phyloP scores from a whole-genome alignment of 2,113 vertebrate genomes.

The Antennarius striatus region DNA sequence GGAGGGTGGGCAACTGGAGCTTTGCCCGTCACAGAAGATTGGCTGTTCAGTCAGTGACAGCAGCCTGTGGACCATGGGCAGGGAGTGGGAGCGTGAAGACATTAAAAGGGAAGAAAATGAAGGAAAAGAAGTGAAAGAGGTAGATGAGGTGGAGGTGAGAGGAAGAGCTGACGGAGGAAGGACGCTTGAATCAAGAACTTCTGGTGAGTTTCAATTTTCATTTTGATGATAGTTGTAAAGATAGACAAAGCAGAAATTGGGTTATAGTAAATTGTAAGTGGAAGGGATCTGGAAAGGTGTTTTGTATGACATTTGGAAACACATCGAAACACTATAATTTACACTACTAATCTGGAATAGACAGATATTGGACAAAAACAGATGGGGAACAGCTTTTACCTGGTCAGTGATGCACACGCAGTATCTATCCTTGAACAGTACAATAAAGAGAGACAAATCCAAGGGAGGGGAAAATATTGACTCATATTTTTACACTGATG shows the following conservation, averaged over 20 bases:
- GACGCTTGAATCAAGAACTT: constrained; percentile 71
- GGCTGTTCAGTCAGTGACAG: constrained; percentile 68
- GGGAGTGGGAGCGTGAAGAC: constrained; percentile 59
- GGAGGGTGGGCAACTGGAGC: constrained; percentile 64
- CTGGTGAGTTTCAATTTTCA: constrained; percentile 68
- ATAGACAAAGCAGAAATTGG: neutral
- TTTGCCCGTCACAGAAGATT: constrained; percentile 64
- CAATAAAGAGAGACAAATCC: constrained; percentile 13
- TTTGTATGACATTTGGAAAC: neutral
- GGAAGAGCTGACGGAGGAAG: constrained; percentile 80
- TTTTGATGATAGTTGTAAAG: neutral
- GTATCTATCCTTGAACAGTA: constrained; percentile 7
- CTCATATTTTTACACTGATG: constrained; percentile 35
- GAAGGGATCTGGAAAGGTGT: neutral
- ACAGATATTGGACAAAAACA: constrained; percentile 24
- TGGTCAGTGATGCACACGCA: constrained; percentile 37
- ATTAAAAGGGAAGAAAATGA: constrained; percentile 47
- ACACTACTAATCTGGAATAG: constrained; percentile 16
- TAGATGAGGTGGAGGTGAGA: constrained; percentile 68
- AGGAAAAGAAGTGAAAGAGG: constrained; percentile 40
- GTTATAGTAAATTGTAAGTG: neutral
- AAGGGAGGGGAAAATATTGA: constrained; percentile 23
- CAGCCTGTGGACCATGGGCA: constrained; percentile 56
- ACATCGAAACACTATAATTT: constrained; percentile 1
- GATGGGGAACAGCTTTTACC: constrained; percentile 14